phyloP scores from a whole-genome alignment of 2,797 vertebrate genomes.

The Hemitrygon akajei region DNA sequence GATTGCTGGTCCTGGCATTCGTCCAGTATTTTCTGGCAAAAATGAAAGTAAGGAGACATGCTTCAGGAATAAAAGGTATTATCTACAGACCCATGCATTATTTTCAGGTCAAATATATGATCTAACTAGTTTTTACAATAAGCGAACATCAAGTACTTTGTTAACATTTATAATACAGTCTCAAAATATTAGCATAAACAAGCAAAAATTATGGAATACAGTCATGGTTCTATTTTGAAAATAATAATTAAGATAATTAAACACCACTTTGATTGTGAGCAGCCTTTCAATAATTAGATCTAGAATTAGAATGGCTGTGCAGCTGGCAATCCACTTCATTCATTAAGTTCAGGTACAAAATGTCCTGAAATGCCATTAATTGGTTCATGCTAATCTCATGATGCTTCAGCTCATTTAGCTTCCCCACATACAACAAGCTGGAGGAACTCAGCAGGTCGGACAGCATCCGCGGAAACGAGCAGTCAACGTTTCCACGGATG shows the following conservation, averaged over 20 bases:
- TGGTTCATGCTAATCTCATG: neutral
- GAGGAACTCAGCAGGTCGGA: too few relatives aligned
- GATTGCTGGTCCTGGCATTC: slow-evolving; percentile 89
- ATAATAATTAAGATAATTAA: neutral
- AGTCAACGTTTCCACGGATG: too few relatives aligned
- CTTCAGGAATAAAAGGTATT: slow-evolving; percentile 51
- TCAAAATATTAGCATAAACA: neutral
- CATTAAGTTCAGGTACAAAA: neutral
- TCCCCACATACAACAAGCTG: too few relatives aligned
- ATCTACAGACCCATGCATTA: slow-evolving; percentile 40
- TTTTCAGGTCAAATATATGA: slow-evolving; percentile 41
- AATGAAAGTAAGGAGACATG: slow-evolving; percentile 53
- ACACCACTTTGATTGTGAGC: neutral
- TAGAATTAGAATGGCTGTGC: neutral
- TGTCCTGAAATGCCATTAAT: neutral
- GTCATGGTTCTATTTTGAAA: neutral
- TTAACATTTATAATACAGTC: slow-evolving; percentile 8
- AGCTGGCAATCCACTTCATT: neutral
- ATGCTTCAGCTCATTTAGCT: neutral
- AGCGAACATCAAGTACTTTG: slow-evolving; percentile 42
- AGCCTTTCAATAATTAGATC: neutral
- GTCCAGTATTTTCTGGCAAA: slow-evolving; percentile 79
- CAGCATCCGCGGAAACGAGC: too few relatives aligned
- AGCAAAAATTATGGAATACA: neutral
- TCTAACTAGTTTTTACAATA: slow-evolving; percentile 40